These are phyloP conservation scores for Montipora cactus DNA, from an alignment of 64 coral and sea anemone species.

Conservation along the genomic window DNA sequence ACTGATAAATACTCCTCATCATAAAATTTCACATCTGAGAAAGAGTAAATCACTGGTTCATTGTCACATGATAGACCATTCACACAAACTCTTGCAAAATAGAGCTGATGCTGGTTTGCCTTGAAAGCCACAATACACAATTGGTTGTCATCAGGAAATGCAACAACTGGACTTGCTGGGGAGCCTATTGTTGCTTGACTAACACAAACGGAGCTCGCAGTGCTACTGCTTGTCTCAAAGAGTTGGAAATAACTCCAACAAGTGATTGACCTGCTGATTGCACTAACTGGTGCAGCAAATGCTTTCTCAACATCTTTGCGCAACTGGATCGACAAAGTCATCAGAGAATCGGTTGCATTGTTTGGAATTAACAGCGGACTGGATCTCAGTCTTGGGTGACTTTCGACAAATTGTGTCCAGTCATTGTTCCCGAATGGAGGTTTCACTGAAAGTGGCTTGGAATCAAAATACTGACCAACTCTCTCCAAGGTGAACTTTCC, in stretches of 20 bases:
- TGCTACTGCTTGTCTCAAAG: neutral
- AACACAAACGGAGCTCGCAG: conserved; percentile 3
- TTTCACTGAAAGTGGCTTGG: conserved; percentile 77
- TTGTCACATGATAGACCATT: conserved; percentile 20
- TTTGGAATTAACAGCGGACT: conserved; percentile 77
- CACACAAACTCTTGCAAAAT: conserved; percentile 35
- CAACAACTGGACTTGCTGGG: conserved; percentile 46
- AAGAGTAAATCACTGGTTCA: conserved; percentile 14
- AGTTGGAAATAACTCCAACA: conserved; percentile 57
- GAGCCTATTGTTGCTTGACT: conserved; percentile 42
- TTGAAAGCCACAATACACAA: conserved; percentile 24
- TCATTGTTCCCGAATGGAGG: conserved; percentile 69
- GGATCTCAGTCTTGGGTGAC: conserved; percentile 56
- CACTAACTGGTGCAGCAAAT: conserved; percentile 62
- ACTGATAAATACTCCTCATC: conserved; percentile 76
- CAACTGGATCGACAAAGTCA: conserved; percentile 55
- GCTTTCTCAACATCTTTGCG: conserved; percentile 60
- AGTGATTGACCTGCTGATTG: conserved; percentile 74
- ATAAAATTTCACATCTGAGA: conserved; percentile 81
- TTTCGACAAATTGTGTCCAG: conserved; percentile 82
- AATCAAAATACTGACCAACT: conserved; percentile 97
- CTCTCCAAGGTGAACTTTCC: conserved; percentile 95
- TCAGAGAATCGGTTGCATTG: conserved; percentile 58
- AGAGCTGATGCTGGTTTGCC: conserved; percentile 5
- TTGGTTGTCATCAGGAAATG: conserved; percentile 42